Base-by-base conservation (phyloP, 2,888 invertebrate genomes). In the Leuctra nigra region DNA sequence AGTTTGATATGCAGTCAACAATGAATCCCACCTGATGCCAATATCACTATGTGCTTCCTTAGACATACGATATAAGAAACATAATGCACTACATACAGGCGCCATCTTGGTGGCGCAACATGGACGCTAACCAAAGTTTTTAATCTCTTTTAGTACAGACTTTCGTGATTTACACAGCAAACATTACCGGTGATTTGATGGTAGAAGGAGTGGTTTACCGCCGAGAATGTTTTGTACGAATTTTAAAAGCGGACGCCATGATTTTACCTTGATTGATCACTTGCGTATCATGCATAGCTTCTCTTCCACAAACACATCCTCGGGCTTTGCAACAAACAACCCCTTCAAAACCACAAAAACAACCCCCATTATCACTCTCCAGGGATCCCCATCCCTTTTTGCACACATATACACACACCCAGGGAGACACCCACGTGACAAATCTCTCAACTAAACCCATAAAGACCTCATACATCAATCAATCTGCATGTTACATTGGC, bases 191-290 rank as follows among this genome's bases (percentile, higher is more conserved):
- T 47, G 47, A 23, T 47, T 47, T 47, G 16, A 35, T 6, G 33
- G 50, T 35, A 50, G 33, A 35, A 23, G 44, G 29, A 11, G 29
- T 6, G 6, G 29, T 29, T 7, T 50, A 22, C 33, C 33, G 23
- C 33, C 18, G 33, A 35, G 33, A 11, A 50, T 50, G 50, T 50
- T 50, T 50, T 50, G 50, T 50, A 13, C 23, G 50, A 16, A 35
- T 18, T 44, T 33, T 54, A 57, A 48, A 52, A 52, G 29, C 41
- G 25, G 25, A 20, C 50, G n/a, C 39, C 52, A 24, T 20, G 53
- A 56, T 44, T 56, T 53, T 54, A 57, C 57, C 57, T 57, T 57
- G 57, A 57, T 57, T 57, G 57, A 57, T 57, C 57, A 57, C 57
- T 57, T 48, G 47, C 35, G 53, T 47, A 48, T 54, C 57, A 57